Percentiles rank a stretch among this genome's conserved stretches.
Evolutionary conservation across 2,797 vertebrate genomes (phyloP).

Genomic region (Numenius phaeopus): DNA sequence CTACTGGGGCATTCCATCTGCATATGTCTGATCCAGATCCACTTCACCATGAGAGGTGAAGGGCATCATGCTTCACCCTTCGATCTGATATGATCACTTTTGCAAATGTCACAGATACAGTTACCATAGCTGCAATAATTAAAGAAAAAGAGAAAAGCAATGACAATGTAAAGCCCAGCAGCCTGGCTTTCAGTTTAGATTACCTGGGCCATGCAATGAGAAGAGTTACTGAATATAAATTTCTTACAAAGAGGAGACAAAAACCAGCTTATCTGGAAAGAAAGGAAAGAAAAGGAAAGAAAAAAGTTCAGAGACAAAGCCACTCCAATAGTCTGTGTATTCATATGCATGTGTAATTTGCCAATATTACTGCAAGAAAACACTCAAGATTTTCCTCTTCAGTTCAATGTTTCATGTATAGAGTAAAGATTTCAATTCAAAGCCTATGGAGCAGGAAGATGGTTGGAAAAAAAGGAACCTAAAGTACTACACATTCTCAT

Average conservation of each 20-base stretch:
- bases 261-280: not conserved
- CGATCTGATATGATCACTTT: not conserved
- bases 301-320: not conserved
- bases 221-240: not conserved
- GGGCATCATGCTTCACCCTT: not conserved
- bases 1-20: not conserved
- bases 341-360: not conserved
- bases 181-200: not conserved
- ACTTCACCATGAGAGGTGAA: not conserved
- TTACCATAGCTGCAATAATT: not conserved
- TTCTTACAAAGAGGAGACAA: not conserved
- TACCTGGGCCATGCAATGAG: not conserved
- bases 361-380: not conserved
- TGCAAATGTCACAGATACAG: not conserved
- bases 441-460: not conserved
- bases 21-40: not conserved
- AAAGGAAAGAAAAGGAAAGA: not conserved
- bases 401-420: not conserved
- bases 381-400: not conserved
- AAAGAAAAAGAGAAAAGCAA: not conserved
- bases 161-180: not conserved
- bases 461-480: not conserved
- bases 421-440: not conserved
- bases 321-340: not conserved
- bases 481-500: not conserved